Evolutionary conservation across 2,113 vertebrate genomes (phyloP).

Genomic region (Epinephelus cyanopodus): DNA sequence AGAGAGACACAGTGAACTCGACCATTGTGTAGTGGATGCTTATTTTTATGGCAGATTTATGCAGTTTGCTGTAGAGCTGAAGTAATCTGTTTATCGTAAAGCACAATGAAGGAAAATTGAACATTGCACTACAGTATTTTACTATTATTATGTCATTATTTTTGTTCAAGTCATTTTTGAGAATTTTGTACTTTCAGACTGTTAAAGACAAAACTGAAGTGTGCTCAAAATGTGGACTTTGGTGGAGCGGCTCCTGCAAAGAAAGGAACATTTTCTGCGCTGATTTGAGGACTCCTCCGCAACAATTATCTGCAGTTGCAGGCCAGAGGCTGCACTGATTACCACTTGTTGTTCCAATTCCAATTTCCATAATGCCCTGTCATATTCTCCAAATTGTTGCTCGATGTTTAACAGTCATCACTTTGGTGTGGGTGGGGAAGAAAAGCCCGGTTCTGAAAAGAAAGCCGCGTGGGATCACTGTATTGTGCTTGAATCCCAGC

Average conservation of each 20-base stretch:
- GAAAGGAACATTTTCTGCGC: not conserved
- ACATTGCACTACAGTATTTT: too few relatives aligned
- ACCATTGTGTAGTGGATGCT: not conserved
- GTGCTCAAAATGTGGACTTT: not conserved
- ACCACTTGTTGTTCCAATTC: not conserved
- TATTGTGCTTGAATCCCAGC: slow-evolving; percentile 7
- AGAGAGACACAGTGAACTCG: not conserved
- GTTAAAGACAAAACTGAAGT: not conserved
- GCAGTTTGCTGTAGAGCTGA: not conserved
- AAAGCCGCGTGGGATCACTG: not conserved
- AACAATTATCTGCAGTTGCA: not conserved
- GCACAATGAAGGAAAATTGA: too few relatives aligned
- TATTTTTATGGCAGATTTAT: not conserved
- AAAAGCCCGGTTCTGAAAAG: not conserved
- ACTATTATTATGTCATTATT: not conserved
- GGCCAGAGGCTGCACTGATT: not conserved
- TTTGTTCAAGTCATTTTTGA: not conserved
- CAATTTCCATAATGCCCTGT: not conserved
- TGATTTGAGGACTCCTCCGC: not conserved
- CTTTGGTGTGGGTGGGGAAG: not conserved
- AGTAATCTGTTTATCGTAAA: too few relatives aligned
- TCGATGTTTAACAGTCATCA: not conserved
- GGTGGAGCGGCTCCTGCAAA: not conserved
- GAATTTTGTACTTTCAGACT: not conserved
- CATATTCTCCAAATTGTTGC: too few relatives aligned